Evolutionary conservation across 2,797 vertebrate genomes (phyloP).

Genomic region (Silurus lanzhouensis): DNA sequence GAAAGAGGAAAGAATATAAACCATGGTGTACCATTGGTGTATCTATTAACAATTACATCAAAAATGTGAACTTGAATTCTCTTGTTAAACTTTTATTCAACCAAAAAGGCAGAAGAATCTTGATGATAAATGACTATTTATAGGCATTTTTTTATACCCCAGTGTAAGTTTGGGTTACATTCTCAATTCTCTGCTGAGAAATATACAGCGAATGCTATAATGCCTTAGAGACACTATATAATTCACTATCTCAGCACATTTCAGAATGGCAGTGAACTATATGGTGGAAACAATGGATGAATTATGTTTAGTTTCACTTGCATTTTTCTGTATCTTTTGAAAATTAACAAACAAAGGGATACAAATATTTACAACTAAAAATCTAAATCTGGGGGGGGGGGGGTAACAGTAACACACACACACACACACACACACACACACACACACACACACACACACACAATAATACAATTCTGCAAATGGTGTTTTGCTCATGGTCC

Average conservation of each 20-base stretch:
- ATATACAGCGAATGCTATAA: background rate
- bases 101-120: background rate
- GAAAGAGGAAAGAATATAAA: background rate
- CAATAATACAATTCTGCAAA: background rate
- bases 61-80: background rate
- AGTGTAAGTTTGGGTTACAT: background rate
- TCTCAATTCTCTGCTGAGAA: background rate
- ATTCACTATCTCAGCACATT: background rate
- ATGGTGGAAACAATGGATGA: background rate
- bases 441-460: too few species aligned
- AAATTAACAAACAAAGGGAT: background rate
- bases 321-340: background rate
- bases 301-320: background rate
- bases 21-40: background rate
- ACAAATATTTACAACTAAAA: conserved; percentile 9
- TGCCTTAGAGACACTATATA: background rate
- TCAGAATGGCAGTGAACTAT: background rate
- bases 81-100: background rate
- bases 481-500: background rate
- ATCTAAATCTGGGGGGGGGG: background rate
- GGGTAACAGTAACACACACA: background rate
- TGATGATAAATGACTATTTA: background rate
- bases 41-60: background rate
- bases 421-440: too few species aligned
- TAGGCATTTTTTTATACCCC: background rate